Evolutionary conservation across 1,140 invertebrate genomes (phyloP), one percentile per base, ranked within the genome.

Genomic region (Brachionus paranguensis): DNA sequence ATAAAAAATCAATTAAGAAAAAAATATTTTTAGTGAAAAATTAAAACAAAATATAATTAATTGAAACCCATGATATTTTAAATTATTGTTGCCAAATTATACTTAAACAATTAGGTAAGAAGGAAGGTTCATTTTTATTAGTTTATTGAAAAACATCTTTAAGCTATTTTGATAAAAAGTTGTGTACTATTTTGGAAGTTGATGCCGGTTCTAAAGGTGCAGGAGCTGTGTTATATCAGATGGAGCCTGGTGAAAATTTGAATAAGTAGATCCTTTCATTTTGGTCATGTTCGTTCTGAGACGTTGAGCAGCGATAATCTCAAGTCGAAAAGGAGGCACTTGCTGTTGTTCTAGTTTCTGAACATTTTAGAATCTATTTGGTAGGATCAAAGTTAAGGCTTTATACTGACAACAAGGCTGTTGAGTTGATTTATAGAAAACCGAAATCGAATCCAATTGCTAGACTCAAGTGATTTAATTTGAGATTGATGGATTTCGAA

Each of bases 311-410:
- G 64, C 86, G 86, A 29, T 88, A 88, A 55, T 64, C 86, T 6
- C 84, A 84, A 3, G 86, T 88, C 5, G 87, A 89, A 55, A 86
- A 86, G 76, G 87, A 89, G 85, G 86, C 81, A 12, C 27, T 83
- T 4, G 81, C 81, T 6, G n/a, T 68, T 24, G 37, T 83, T 12
- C 37, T 41, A 10, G 55, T 33, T 0, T 53, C 11, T 14, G 20
- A 83, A 72, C 41, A 47, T 0, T 70, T 68, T 29, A 11, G 33
- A 20, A 14, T 27, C 3, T 83, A 83, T 47, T 43, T 83, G 27
- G 43, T 24, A 7, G 60, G 60, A n/a, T 27, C 0, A 0, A 83
- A 83, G 33, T 78, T 83, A 0, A 78, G 1, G 0, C 14, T 83
- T 14, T n/a, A 14, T 14, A 50, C 45, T 6, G 45, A 50, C 7